These are phyloP conservation scores for Rhagologus leucostigma DNA, from an alignment of 2,113 vertebrate species.

Conservation along the genomic window DNA sequence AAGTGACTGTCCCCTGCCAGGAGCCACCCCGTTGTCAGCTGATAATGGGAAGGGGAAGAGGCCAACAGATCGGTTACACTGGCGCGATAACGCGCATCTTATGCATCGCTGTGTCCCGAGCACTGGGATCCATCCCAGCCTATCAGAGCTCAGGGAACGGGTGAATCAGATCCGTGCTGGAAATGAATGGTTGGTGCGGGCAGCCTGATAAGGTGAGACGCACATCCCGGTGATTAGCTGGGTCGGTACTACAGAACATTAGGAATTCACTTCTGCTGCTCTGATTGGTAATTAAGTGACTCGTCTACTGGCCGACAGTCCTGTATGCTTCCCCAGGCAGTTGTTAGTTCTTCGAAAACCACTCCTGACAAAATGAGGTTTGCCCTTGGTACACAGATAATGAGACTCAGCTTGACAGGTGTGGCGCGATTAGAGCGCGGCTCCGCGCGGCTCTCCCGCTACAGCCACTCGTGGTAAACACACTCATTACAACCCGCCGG, in stretches of 20 bases:
- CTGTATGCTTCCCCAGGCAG: constrained; percentile 80
- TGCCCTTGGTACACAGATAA: constrained; percentile 91
- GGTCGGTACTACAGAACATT: constrained; percentile 69
- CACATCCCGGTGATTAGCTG: constrained; percentile 20
- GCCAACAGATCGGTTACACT: background rate
- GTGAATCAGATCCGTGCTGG: background rate
- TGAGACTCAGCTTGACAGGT: constrained; percentile 93
- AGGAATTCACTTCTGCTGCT: constrained; percentile 75
- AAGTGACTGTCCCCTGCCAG: background rate
- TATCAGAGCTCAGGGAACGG: background rate
- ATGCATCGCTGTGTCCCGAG: constrained; percentile 27
- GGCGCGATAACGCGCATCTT: background rate
- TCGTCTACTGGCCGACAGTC: constrained; percentile 86
- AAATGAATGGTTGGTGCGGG: background rate
- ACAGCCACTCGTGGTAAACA: constrained; percentile 88
- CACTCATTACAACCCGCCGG: constrained; percentile 89
- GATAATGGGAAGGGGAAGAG: background rate
- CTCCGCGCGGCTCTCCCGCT: constrained; percentile 74
- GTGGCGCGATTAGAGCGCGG: constrained; percentile 88
- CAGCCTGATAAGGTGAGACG: constrained; percentile 25
- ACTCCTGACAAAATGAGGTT: constrained; percentile 89
- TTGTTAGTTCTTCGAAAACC: constrained; percentile 84
- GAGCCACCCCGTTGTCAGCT: constrained; percentile 11
- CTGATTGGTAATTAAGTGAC: constrained; percentile 94
- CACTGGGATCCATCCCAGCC: constrained; percentile 45